A percentile compares a stretch with the other conserved stretches of the same genome.
These are phyloP conservation scores for Monochamus alternatus DNA, from an alignment of 2,888 invertebrate species.

Conservation along the genomic window DNA sequence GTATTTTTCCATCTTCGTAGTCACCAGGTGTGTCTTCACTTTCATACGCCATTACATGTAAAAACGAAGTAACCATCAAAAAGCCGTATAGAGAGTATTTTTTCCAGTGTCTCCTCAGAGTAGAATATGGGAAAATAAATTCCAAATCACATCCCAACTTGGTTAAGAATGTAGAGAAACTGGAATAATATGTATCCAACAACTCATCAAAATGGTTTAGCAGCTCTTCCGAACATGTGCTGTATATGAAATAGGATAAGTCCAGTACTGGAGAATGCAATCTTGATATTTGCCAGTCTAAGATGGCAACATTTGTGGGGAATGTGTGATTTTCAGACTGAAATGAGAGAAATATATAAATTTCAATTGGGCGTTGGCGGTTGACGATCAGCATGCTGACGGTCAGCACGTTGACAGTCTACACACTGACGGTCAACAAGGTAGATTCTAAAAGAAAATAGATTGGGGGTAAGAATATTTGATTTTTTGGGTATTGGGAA, in stretches of 20 bases:
- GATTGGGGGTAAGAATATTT: too few species aligned
- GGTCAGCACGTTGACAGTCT: too few species aligned
- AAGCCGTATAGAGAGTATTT: conserved; percentile 48
- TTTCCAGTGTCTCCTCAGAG: conserved; percentile 50
- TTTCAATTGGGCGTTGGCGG: too few species aligned
- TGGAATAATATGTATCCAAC: conserved; percentile 47
- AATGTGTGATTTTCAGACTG: background rate
- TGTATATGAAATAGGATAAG: conserved; percentile 53
- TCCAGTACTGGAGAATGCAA: conserved; percentile 49
- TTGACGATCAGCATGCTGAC: too few species aligned
- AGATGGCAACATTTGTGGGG: conserved; percentile 45
- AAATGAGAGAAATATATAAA: background rate
- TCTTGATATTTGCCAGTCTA: conserved; percentile 52
- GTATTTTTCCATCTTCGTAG: too few species aligned
- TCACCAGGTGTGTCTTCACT: too few species aligned
- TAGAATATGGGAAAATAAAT: conserved; percentile 37
- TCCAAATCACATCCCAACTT: conserved; percentile 48
- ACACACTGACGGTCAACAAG: too few species aligned
- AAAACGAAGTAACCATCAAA: too few species aligned
- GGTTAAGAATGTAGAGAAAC: conserved; percentile 40
- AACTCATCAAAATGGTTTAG: conserved; percentile 47
- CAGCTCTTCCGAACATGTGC: conserved; percentile 40
- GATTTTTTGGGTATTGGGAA: too few species aligned
- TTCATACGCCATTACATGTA: too few species aligned
- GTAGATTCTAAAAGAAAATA: too few species aligned